These are phyloP conservation scores for Labeo rohita DNA, from an alignment of 2,113 vertebrate genomes.

Conservation along the genomic window DNA sequence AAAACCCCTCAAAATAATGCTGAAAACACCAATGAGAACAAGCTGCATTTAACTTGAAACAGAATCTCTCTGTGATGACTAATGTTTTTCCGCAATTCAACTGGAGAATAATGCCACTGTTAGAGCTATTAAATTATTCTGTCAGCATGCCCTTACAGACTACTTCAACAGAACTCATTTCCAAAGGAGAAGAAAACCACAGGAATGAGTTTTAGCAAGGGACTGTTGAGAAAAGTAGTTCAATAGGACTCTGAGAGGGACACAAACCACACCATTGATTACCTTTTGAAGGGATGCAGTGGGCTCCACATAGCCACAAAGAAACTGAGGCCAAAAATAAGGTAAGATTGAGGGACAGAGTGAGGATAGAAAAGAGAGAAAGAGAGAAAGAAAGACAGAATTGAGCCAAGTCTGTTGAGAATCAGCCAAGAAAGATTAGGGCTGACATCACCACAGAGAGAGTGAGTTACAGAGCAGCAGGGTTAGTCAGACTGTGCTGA, in stretches of 20 bases:
- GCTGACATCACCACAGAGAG: constrained; percentile 41
- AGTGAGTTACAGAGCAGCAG: not conserved
- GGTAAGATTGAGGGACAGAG: constrained; percentile 4
- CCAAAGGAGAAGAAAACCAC: constrained; percentile 51
- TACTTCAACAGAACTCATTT: constrained; percentile 27
- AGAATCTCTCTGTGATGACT: constrained; percentile 35
- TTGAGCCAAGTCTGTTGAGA: constrained; percentile 30
- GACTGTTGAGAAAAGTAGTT: constrained; percentile 31
- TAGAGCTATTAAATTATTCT: constrained; percentile 38
- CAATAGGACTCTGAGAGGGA: constrained; percentile 26
- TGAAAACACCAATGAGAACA: constrained; percentile 26
- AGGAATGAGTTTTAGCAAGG: constrained; percentile 48
- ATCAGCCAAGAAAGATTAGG: constrained; percentile 38
- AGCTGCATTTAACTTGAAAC: constrained; percentile 37
- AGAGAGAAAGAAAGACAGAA: constrained; percentile 42
- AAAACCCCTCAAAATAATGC: not conserved
- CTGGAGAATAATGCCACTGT: constrained; percentile 20
- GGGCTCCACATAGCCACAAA: constrained; percentile 78
- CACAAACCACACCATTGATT: constrained; percentile 55
- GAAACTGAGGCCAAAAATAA: constrained; percentile 72
- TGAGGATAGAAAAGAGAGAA: constrained; percentile 32
- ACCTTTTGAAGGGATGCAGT: constrained; percentile 74
- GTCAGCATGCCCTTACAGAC: constrained; percentile 3
- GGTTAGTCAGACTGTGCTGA: constrained; percentile 6
- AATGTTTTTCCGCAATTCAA: constrained; percentile 36